Base-by-base conservation (phyloP, 2,797 vertebrate genomes). In the Chiloscyllium punctatum region DNA sequence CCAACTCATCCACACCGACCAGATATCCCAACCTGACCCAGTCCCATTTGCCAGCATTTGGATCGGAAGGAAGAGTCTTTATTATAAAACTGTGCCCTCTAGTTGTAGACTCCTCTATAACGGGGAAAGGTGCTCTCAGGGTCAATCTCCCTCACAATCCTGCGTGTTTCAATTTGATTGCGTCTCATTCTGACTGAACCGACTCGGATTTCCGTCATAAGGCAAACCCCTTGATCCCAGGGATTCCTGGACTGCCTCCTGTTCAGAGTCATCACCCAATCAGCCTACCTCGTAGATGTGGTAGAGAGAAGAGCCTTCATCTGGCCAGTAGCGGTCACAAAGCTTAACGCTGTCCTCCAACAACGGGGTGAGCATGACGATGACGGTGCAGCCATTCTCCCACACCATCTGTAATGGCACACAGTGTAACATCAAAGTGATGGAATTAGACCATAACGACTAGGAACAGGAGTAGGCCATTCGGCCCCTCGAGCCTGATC, bases 301-400 rank as follows among this genome's bases (percentile, higher is more conserved):
- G 97, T 99, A 99, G 94, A 99, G 98, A 21, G 99, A 99, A 3
- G 99, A 99, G 27, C 99, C 99, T 94, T 99, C 99, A 0, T 99
- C 99, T 0, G 99, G 99, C 99, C 99, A 99, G 97, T 99, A 99
- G 94, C 99, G 99, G 96, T 99, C 98, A 95, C 99, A 99, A 97
- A 99, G 99, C 96, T 99, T 99, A 96, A 99, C 97, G 0, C 99
- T 98, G 3, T 99, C 99, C 96, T 99, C 99, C 4, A 99, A 99
- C 96, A 99, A 97, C 0, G 99, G 99, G 0, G 98, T 98, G 97
- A 99, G 97, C 99, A 99, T 99, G 96, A 99, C 99, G 0, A 99
- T 99, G 96, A 99, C 99, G 0, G 99, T 99, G 96, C 99, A 99
- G 97, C 99, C 99, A 0, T 98, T 99, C 96, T 99, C 99, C 99